Conservation (phyloP, 1,140 invertebrate genomes). For the Whitmania pigra region DNA sequence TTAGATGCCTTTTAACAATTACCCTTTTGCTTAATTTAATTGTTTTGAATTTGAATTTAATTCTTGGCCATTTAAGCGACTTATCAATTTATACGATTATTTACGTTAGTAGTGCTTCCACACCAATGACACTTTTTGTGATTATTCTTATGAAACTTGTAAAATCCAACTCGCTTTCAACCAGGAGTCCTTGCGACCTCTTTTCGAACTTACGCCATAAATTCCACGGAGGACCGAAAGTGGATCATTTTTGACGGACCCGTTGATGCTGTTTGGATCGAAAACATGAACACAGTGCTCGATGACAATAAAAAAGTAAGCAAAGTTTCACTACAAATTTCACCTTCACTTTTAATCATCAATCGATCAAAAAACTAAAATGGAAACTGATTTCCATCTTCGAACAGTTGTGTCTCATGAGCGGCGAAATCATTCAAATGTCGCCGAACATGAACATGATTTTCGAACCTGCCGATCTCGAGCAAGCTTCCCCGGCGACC, state of each 20-base stretch:
- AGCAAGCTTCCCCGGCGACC: constrained; percentile 49
- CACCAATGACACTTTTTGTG: too few relatives aligned
- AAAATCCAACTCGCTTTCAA: too few relatives aligned
- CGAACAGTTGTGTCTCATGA: constrained; percentile 42
- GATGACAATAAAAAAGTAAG: constrained; percentile 45
- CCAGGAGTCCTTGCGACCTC: constrained; percentile 49
- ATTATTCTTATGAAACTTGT: too few relatives aligned
- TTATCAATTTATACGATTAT: too few relatives aligned
- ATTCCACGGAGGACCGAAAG: constrained; percentile 40
- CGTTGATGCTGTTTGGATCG: constrained; percentile 46
- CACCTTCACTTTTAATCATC: constrained; percentile 1
- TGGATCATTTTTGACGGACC: constrained; percentile 49
- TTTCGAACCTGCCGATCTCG: constrained; percentile 44
- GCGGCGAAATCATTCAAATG: constrained; percentile 47
- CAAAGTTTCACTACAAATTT: background rate
- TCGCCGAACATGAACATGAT: constrained; percentile 43
- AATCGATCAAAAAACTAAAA: background rate
- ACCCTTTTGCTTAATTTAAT: background rate
- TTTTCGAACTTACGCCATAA: constrained; percentile 42
- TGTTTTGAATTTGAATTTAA: background rate
- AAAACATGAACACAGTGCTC: constrained; percentile 46
- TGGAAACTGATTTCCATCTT: background rate
- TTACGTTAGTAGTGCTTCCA: too few relatives aligned
- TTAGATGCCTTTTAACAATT: constrained; percentile 23
- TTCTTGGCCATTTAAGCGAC: too few relatives aligned